Evolutionary conservation across 2,113 vertebrate genomes (phyloP).

Genomic region (Catharus bicknelli): DNA sequence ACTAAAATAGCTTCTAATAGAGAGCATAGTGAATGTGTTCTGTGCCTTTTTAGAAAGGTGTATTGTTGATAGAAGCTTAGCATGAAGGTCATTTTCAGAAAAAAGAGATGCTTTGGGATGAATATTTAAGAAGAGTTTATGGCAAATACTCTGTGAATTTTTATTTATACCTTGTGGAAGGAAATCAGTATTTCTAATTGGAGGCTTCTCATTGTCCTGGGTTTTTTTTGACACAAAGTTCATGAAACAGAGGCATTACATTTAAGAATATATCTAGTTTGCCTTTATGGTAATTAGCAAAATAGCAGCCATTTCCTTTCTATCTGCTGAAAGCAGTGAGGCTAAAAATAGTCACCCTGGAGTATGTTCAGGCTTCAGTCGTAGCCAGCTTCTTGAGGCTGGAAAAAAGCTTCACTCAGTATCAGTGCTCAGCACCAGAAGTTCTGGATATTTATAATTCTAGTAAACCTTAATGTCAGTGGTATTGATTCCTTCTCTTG

Average conservation of each 20-base stretch:
- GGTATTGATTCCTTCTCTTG: background rate
- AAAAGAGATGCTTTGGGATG: background rate
- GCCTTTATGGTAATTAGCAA: constrained; percentile 30
- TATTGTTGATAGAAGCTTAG: background rate
- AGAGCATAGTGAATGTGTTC: background rate
- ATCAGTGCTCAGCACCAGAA: background rate
- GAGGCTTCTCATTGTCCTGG: background rate
- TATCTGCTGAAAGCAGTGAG: background rate
- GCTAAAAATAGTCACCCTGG: constrained; percentile 38
- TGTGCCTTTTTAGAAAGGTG: background rate
- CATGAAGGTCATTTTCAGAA: background rate
- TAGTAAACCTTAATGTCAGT: background rate
- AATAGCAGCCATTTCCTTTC: constrained; percentile 34
- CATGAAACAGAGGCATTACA: background rate
- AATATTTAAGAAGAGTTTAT: background rate
- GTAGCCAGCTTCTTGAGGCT: background rate
- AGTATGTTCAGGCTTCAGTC: background rate
- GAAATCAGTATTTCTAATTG: background rate
- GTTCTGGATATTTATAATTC: background rate
- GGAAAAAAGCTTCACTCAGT: background rate
- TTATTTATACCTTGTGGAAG: background rate
- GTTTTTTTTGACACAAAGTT: background rate
- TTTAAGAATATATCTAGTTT: constrained; percentile 11
- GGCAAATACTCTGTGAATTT: background rate
- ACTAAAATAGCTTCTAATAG: background rate